These are phyloP conservation scores for Barbus barbus DNA, from an alignment of 2,113 vertebrate species.

Conservation along the genomic window DNA sequence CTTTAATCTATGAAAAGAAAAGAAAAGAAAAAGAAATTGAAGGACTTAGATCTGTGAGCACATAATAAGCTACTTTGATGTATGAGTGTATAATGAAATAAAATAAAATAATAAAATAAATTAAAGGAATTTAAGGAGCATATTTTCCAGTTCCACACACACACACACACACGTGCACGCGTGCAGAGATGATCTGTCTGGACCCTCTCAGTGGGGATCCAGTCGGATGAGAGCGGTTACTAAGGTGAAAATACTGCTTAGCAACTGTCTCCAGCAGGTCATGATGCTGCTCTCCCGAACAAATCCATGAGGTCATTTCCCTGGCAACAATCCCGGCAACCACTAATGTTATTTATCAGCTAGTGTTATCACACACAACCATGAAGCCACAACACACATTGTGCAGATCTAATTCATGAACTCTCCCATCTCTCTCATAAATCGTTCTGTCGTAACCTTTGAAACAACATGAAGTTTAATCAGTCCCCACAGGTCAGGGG, in stretches of 20 bases:
- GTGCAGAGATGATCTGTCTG: not conserved
- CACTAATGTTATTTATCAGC: constrained; percentile 34
- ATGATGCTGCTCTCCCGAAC: constrained; percentile 67
- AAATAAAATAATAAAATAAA: not conserved
- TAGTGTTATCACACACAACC: not conserved
- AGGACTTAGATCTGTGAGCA: too few relatives aligned
- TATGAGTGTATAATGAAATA: not conserved
- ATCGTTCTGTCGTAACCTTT: constrained; percentile 14
- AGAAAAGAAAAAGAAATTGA: too few relatives aligned
- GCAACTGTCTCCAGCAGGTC: constrained; percentile 73
- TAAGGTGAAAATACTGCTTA: constrained; percentile 78
- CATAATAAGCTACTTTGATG: too few relatives aligned
- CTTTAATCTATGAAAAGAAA: too few relatives aligned
- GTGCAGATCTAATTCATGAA: not conserved
- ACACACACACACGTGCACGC: not conserved
- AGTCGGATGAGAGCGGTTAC: constrained; percentile 63
- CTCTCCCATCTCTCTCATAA: not conserved
- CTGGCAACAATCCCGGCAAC: constrained; percentile 65
- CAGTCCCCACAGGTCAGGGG: constrained; percentile 23
- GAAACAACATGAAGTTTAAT: constrained; percentile 20
- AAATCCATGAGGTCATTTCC: constrained; percentile 71
- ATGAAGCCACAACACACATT: constrained; percentile 11
- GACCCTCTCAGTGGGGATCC: constrained; percentile 32
- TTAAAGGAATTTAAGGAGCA: not conserved
- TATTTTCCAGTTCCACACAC: not conserved